phyloP scores from a whole-genome alignment of 2,797 vertebrate species.

The Gallirallus australis region DNA sequence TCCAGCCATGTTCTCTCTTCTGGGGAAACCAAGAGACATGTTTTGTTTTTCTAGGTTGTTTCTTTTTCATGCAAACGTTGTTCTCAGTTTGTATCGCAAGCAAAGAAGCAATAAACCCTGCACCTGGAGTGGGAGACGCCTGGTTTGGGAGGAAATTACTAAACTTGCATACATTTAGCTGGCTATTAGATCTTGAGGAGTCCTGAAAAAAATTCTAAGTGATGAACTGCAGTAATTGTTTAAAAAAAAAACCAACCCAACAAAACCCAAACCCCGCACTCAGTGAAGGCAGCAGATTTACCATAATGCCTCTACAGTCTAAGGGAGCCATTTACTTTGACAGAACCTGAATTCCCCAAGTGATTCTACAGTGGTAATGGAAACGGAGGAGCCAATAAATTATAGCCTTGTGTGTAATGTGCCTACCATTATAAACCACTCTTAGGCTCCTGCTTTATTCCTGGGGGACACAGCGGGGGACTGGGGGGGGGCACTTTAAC shows the following conservation, averaged over 20 bases:
- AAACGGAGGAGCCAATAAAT: constrained; percentile 72
- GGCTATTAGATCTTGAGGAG: neutral
- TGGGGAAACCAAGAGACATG: neutral
- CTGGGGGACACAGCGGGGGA: neutral
- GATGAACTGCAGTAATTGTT: constrained; percentile 22
- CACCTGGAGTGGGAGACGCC: neutral
- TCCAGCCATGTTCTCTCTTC: neutral
- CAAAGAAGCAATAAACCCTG: neutral
- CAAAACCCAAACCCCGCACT: neutral
- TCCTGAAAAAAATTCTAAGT: neutral
- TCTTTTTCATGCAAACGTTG: constrained; percentile 36
- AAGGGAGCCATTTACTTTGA: constrained; percentile 60
- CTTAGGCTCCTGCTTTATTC: constrained; percentile 27
- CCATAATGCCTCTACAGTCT: constrained; percentile 31
- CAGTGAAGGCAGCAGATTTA: constrained; percentile 23
- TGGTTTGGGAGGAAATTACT: constrained; percentile 7
- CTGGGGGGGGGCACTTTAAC: neutral
- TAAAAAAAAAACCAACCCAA: neutral
- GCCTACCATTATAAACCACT: constrained; percentile 69
- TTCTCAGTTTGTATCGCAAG: constrained; percentile 2
- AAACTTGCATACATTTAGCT: neutral
- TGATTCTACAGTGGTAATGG: constrained; percentile 46
- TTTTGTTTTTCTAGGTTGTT: constrained; percentile 37
- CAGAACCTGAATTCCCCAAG: constrained; percentile 60
- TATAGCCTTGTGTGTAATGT: constrained; percentile 54